Conservation (phyloP, 53 echinoderm and acorn worm genomes). For the Holothuria leucospilota region DNA sequence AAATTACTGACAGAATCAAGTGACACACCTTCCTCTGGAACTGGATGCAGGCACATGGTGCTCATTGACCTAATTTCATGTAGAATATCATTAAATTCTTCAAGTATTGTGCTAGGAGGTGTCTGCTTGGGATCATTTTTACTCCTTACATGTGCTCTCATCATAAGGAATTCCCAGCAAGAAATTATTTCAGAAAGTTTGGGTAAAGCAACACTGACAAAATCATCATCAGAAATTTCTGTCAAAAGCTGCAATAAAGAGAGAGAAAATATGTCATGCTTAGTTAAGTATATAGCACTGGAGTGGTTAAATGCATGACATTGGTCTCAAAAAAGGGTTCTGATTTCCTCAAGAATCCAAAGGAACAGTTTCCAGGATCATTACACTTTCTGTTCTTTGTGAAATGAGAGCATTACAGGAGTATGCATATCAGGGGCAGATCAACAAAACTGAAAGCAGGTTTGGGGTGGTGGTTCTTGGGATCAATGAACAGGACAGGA, state of each 20-base stretch:
- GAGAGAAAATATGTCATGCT: neutral
- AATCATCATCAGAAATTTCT: slow-evolving; percentile 73
- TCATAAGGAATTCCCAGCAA: slow-evolving; percentile 87
- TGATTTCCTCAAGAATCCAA: too few species aligned
- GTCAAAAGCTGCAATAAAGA: slow-evolving; percentile 48
- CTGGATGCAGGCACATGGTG: neutral
- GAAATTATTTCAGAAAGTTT: slow-evolving; percentile 71
- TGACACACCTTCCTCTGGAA: neutral
- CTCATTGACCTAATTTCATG: neutral
- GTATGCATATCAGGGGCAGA: too few species aligned
- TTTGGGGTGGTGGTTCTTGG: too few species aligned
- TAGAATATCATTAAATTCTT: slow-evolving; percentile 11
- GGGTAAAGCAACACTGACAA: slow-evolving; percentile 77
- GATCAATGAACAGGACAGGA: too few species aligned
- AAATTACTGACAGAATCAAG: neutral
- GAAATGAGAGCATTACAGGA: too few species aligned
- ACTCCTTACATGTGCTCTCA: slow-evolving; percentile 55
- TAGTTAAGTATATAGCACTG: too few species aligned
- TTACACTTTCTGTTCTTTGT: too few species aligned
- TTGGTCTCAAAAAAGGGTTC: too few species aligned
- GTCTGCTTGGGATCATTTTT: slow-evolving; percentile 6
- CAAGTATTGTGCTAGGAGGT: neutral
- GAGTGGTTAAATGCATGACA: too few species aligned
- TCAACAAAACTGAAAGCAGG: too few species aligned
- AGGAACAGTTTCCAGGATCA: too few species aligned